Evolutionary conservation across 2,797 vertebrate species (phyloP).

Genomic region (Graptemys geographica): DNA sequence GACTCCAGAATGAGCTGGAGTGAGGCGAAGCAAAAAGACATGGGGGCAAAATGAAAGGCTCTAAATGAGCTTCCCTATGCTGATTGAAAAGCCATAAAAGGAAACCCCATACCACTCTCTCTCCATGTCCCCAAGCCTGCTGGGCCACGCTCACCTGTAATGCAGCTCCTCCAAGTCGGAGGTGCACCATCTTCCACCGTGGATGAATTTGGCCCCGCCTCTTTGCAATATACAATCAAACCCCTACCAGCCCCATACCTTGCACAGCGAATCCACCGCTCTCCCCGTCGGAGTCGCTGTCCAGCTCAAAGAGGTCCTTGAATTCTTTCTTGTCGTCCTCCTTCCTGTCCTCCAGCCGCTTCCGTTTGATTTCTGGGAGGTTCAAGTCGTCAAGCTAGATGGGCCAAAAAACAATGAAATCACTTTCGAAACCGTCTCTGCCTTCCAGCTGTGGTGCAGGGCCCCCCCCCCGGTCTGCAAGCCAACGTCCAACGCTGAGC

Average conservation of each 20-base stretch:
- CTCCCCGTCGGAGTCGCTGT: constrained; percentile 87
- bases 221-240: not conserved
- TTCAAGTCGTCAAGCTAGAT: constrained; percentile 92
- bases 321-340: constrained; percentile 91
- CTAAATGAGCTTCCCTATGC: not conserved
- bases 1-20: not conserved
- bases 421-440: not conserved
- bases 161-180: rapidly evolving
- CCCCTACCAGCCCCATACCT: constrained; percentile 77
- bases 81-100: not conserved
- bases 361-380: constrained; percentile 94
- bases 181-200: rapidly evolving
- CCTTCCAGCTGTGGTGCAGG: not conserved
- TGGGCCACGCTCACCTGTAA: rapidly evolving
- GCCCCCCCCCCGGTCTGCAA: not conserved
- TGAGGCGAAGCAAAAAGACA: not conserved
- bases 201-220: not conserved
- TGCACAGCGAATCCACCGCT: constrained; percentile 76
- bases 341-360: constrained; percentile 85
- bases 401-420: not conserved
- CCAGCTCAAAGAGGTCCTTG: constrained; percentile 92
- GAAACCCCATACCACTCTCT: not conserved
- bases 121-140: rapidly evolving
- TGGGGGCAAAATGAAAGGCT: not conserved
- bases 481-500: not conserved